Base-by-base conservation (phyloP, 1,140 invertebrate genomes). In the Zelostemma sp. region DNA sequence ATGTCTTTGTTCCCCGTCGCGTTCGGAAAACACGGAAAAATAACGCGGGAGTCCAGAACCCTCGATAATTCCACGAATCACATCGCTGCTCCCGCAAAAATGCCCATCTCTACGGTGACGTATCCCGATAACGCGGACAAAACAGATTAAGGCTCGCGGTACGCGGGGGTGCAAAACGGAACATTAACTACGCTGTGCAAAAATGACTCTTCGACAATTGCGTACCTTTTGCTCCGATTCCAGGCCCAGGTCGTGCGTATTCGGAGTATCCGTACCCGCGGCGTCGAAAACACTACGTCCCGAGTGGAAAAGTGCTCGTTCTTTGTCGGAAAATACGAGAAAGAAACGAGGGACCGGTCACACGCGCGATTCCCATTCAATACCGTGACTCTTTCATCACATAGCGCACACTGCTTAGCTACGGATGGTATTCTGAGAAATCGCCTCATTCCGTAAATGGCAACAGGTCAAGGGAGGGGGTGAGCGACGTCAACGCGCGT, bases 341-440 rank as follows among this genome's bases (percentile, higher is more conserved):
- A 56, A 67, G 67, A 66, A 75, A 74, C 48, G 54, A 38, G 48
- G 31, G 56, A 45, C 59, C 59, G 54, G 54, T 54, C 59, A 50
- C 66, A 61, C 41, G 62, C 54, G 64, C 50, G 59, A 54, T 38
- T 75, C 59, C 53, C 72, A 68, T n/a, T 74, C 74, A 66, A 65
- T 56, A 55, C 45, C 21, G 12, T 12, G 48, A 54, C 35, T 50
- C 12, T 15, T 8, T n/a, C n/a, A n/a, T n/a, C n/a, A n/a, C n/a
- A n/a, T n/a, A n/a, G n/a, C n/a, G n/a, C n/a, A n/a, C n/a, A n/a
- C n/a, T n/a, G n/a, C n/a, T n/a, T n/a, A n/a, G n/a, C n/a, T n/a
- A n/a, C n/a, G n/a, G n/a, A n/a, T n/a, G n/a, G n/a, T n/a, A n/a
- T n/a, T n/a, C n/a, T n/a, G n/a, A n/a, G n/a, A n/a, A n/a, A n/a